Base-by-base conservation (phyloP, 2,888 invertebrate genomes). In the Elmis aenea region DNA sequence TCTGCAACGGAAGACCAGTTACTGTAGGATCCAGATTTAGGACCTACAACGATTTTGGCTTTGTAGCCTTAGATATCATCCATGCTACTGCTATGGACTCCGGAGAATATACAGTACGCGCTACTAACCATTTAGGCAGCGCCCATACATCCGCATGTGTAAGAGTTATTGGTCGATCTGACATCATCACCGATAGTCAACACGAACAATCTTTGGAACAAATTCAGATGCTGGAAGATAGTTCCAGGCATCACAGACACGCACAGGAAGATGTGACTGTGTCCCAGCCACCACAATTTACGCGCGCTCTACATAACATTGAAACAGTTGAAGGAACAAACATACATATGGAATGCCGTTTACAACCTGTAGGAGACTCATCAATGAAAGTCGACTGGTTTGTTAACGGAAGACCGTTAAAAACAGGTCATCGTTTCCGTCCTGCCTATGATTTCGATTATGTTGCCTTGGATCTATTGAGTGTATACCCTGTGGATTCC, bases 391-490 rank as follows among this genome's bases (percentile, higher is more conserved):
- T 94, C 33, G 94, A 92, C 48, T 99, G 99, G 99, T 89, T 91
- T 64, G 90, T 91, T 39, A 94, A 99, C 64, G 96, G 94, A 11
- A 77, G 83, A 48, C 91, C 95, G 0, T 81, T 97, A 1, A 89
- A 87, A 62, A 87, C 88, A 24, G 95, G 95, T 49, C 83, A 94
- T 61, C 79, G 97, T 48, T 97, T 96, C 73, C 81, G 94, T 61
- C 95, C 95, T 23, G 91, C 93, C 2, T 89, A 92, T 59, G 96
- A 97, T 68, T 95, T 96, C 64, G 95, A 95, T 59, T 97, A 94
- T 62, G 95, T 96, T 10, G 94, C 96, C 5, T 74, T 99, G 33
- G 97, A 97, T 68, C 80, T 99, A 30, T 73, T 96, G 12, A 93
- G 94, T 58, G 93, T 95, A 13, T 96, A 95, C 64, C 91, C 97